Evolutionary conservation across 2,888 invertebrate species (phyloP), one percentile per base, ranked within the genome.

Genomic region (Mimas tiliae): DNA sequence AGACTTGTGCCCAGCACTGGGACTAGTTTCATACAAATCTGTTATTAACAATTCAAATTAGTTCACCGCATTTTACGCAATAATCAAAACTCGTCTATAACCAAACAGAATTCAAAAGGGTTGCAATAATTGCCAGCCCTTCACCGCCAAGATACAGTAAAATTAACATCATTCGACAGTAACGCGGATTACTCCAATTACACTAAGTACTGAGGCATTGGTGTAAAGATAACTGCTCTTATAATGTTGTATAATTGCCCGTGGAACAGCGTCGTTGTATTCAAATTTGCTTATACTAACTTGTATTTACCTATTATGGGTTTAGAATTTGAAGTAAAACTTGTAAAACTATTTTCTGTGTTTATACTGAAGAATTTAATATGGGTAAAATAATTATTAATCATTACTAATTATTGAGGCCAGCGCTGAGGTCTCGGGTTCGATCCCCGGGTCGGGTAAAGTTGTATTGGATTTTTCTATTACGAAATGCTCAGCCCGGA

Each of bases 141-240:
- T 27, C 45, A 19, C 42, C 42, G 6, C 42, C 6, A 58, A 58
- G 33, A 42, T 58, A 58, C 42, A 58, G 38, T 19, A 11, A 58
- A 42, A 58, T 58, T 58, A 58, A 42, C 58, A 58, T 58, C 19
- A 34, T 53, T 53, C 33, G 38, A 38, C 58, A 38, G 58, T 42
- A 50, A 12, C 34, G 16, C 63, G 48, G 48, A 34, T 63, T 63
- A 50, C 9, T 63, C 47, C 27, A 16, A 42, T 58, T 19, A 58
- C 12, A 34, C 38, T 55, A 55, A 55, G 55, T 16, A 38, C 34
- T 55, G 38, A 55, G 55, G 38, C 55, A 55, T 55, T 16, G n/a
- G n/a, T 19, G 45, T 50, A 19, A 9, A 19, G 50, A 50, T 48
- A 48, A 50, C 50, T n/a, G 9, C 50, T 50, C 19, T 50, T 33